These are phyloP conservation scores for Pithys albifrons DNA, from an alignment of 2,113 vertebrate genomes.

Conservation along the genomic window DNA sequence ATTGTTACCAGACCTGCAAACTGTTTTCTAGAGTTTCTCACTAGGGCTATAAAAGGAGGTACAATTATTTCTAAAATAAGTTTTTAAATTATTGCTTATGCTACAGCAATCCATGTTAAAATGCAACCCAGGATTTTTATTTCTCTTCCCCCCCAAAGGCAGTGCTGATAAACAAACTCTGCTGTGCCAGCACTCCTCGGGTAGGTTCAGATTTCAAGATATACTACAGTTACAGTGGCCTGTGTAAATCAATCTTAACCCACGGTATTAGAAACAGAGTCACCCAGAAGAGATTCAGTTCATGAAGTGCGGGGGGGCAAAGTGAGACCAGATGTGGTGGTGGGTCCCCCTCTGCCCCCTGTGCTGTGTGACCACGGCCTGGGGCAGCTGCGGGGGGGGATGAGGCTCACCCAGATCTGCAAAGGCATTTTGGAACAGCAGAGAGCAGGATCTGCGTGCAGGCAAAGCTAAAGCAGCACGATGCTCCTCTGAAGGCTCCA, in stretches of 20 bases:
- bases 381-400: not conserved
- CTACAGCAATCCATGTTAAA: not conserved
- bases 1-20: constrained; percentile 36
- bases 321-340: constrained; percentile 17
- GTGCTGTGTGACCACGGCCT: not conserved
- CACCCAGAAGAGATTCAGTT: not conserved
- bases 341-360: not conserved
- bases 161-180: constrained; percentile 4
- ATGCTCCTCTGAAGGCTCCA: not conserved
- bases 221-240: not conserved
- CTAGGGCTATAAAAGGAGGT: not conserved
- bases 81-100: constrained; percentile 6
- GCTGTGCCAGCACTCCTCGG: constrained; percentile 28
- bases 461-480: not conserved
- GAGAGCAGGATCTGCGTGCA: not conserved
- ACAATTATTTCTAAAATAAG: constrained; percentile 9
- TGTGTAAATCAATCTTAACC: constrained; percentile 41
- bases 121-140: not conserved
- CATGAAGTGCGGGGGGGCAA: not conserved
- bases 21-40: constrained; percentile 3
- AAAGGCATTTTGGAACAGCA: not conserved
- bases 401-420: not conserved
- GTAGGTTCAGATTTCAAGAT: constrained; percentile 50
- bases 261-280: constrained; percentile 29
- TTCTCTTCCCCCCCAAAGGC: not conserved